Evolutionary conservation across 2,888 invertebrate species (phyloP).

Genomic region (Eupithecia centaureata): DNA sequence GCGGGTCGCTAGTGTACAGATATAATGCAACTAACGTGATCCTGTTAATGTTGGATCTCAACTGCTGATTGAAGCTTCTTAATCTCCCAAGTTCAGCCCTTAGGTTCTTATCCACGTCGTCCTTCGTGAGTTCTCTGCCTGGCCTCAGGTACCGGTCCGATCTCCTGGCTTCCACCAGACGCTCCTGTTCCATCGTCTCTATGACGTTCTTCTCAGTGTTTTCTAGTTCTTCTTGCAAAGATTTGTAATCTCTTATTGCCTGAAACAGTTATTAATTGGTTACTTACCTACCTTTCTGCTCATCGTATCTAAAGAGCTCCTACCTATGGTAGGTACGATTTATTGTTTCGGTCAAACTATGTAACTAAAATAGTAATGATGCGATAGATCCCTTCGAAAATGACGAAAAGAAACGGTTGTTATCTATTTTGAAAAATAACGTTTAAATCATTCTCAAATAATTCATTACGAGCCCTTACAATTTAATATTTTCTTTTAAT

Average conservation of each 20-base stretch:
- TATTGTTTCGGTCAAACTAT: too few species aligned
- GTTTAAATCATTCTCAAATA: too few species aligned
- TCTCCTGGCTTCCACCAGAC: slow-evolving; percentile 88
- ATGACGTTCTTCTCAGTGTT: slow-evolving; percentile 87
- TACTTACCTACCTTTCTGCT: too few species aligned
- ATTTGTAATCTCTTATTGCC: slow-evolving; percentile 88
- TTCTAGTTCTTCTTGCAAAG: slow-evolving; percentile 87
- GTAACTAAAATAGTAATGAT: too few species aligned
- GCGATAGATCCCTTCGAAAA: too few species aligned
- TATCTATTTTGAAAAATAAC: too few species aligned
- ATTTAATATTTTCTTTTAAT: too few species aligned
- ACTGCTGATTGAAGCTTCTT: slow-evolving; percentile 81
- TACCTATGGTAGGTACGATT: too few species aligned
- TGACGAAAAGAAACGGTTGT: too few species aligned
- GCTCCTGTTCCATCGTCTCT: slow-evolving; percentile 87
- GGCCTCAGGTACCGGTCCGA: slow-evolving; percentile 88
- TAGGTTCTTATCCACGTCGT: slow-evolving; percentile 86
- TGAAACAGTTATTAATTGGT: slow-evolving; percentile 52
- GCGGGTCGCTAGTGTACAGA: background rate
- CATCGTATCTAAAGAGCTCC: too few species aligned
- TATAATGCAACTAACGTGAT: slow-evolving; percentile 77
- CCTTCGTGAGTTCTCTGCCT: slow-evolving; percentile 86
- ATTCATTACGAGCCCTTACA: too few species aligned
- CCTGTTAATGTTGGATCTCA: slow-evolving; percentile 83
- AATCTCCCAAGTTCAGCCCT: slow-evolving; percentile 86